A percentile compares a stretch with the other conserved stretches of the same genome.
Conservation (phyloP, 2,797 vertebrate genomes). For the Sardinella longiceps region DNA sequence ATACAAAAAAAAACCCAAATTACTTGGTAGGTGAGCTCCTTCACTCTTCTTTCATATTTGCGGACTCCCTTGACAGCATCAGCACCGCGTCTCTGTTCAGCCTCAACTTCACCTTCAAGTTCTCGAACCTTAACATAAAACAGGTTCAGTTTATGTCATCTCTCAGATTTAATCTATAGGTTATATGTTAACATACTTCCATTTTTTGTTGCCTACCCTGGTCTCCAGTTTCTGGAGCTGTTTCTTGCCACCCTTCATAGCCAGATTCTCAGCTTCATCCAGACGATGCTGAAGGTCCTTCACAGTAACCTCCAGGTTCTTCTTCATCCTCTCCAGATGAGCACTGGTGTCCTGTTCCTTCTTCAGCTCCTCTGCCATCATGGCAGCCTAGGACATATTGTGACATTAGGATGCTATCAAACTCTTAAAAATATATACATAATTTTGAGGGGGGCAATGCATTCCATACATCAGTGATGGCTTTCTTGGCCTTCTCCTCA, state of each 20-base stretch:
- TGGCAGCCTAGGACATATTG: constrained; percentile 75
- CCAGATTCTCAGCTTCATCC: constrained; percentile 89
- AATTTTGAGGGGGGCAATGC: rapidly evolving
- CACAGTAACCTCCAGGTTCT: constrained; percentile 84
- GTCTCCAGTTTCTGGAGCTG: constrained; percentile 80
- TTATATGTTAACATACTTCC: not conserved
- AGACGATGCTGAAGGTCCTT: constrained; percentile 87
- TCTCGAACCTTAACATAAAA: constrained; percentile 72
- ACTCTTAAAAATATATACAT: not conserved
- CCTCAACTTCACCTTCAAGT: constrained; percentile 79
- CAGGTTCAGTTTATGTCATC: not conserved
- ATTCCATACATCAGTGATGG: constrained; percentile 83
- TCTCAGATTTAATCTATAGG: not conserved
- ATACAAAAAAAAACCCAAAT: not conserved
- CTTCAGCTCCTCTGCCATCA: constrained; percentile 92
- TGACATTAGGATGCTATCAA: not conserved
- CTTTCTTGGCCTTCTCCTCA: constrained; percentile 91
- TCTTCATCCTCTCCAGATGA: constrained; percentile 90
- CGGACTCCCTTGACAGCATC: constrained; percentile 78
- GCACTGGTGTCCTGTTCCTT: constrained; percentile 90
- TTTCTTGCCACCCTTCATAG: constrained; percentile 91
- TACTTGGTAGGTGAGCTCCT: constrained; percentile 84
- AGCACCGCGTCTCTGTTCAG: constrained; percentile 75
- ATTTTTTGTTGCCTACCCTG: constrained; percentile 64
- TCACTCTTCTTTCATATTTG: constrained; percentile 80